Evolutionary conservation across 2,113 vertebrate genomes (phyloP), one percentile per base, ranked within the genome.

Genomic region (Stigmatopora argus): DNA sequence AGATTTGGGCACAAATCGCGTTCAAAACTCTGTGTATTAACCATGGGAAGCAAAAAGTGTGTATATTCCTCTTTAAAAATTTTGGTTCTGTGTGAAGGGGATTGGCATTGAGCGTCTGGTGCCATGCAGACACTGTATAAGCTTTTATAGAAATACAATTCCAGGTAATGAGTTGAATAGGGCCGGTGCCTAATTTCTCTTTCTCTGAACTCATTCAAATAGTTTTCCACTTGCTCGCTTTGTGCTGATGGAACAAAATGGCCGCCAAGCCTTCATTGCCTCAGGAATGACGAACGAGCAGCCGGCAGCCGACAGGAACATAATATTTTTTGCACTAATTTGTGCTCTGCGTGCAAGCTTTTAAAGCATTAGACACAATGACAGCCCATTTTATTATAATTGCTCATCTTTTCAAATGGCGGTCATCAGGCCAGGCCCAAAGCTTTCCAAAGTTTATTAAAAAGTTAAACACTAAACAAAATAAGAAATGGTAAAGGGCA

Each of bases 251-350:
- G 65, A 73, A 62, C 45, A 34, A 52, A 52, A 17, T 41, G 26
- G 3, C 58, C 0, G 78, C 84, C 77, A 69, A 80, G 65, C 71
- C 23, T n/a, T 0, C 1, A 64, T 23, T 9, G 34, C 52, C 51
- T 71, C 55, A 70, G 61, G 71, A 73, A 66, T 78, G 63, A 66
- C 49, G 46, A 80, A 75, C 74, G 68, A 69, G 82, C 77, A 72
- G 56, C 77, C 69, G 66, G 19, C 72, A 71, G 68, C 38, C 45
- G 61, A 61, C n/a, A 41, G 2, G 61, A 35, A 23, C 44, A 67
- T 73, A 79, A 72, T 62, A 26, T 34, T 61, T 72, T 47, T 79
- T 73, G 47, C 71, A 67, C 70, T 74, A 64, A 45, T 61, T 45
- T 44, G 18, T 4, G 1, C 35, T 41, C 10, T 59, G 31, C 5